Conservation (phyloP, 2,797 vertebrate species). For the Darevskia mixta region DNA sequence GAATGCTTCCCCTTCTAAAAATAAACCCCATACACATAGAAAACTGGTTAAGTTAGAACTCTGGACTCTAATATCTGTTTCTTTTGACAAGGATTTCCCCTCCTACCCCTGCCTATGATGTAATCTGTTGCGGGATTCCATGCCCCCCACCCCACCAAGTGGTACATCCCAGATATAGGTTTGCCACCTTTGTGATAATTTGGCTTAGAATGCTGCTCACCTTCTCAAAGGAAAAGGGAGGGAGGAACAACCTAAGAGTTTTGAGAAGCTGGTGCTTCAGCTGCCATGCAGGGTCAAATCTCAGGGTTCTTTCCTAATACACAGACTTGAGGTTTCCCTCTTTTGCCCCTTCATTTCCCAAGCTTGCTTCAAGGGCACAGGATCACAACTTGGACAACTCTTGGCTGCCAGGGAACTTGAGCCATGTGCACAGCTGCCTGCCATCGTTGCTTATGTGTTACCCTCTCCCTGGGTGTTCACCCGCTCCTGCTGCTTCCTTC, state of each 20-base stretch:
- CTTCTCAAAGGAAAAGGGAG: background rate
- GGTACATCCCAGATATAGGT: background rate
- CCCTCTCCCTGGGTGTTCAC: background rate
- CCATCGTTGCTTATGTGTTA: background rate
- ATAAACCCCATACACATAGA: background rate
- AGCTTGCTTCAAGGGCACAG: background rate
- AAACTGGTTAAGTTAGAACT: background rate
- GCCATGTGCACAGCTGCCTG: background rate
- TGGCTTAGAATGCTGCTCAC: background rate
- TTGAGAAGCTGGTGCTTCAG: background rate
- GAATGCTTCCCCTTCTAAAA: background rate
- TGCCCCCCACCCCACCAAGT: background rate
- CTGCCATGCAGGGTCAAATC: background rate
- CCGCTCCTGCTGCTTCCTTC: background rate
- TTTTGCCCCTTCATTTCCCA: background rate
- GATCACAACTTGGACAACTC: background rate
- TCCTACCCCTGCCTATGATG: no score
- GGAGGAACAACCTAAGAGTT: background rate
- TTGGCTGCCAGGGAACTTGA: background rate
- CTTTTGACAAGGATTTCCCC: no score
- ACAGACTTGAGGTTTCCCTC: rapidly evolving
- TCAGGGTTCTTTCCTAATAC: background rate
- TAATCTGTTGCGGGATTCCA: no score
- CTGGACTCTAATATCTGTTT: background rate
- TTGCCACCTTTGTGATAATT: background rate